Evolutionary conservation across 2,113 vertebrate genomes (phyloP), one percentile per base, ranked within the genome.

Genomic region (Gallinago undulata): DNA sequence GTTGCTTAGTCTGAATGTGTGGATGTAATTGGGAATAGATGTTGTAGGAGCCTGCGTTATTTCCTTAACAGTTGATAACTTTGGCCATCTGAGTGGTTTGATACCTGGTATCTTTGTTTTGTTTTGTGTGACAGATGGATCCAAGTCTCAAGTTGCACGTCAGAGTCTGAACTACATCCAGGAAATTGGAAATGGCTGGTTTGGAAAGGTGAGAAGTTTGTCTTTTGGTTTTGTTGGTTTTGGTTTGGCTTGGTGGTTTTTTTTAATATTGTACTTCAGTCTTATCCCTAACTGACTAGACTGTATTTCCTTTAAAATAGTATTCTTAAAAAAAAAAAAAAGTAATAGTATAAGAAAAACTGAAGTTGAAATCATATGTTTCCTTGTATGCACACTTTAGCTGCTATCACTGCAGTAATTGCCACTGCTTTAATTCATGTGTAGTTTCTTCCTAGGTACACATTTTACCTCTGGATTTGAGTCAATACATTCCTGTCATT

Each of bases 91-190:
- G 11, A 48, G 51, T 43, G 67, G 14, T 78, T 91, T 92, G 62
- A 68, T 69, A 31, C 0, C 1, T 68, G 31, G 75, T 33, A 17
- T 1, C 0, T 93, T 79, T 92, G 30, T 93, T 92, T 84, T 63
- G n/a, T 94, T 94, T 97, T 97, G 41, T 93, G 50, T 97, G 79
- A 73, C 97, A 99, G 99, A 99, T 91, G 98, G 98, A 93, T 97
- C 98, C 39, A 97, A 98, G 75, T 98, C 98, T 93, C 99, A 99
- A 96, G 97, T 99, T 78, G 96, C 98, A 41, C 99, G 99, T 50
- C 99, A 99, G 94, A 99, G 98, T 98, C 98, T 99, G 68, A 99
- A 99, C 96, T 99, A 99, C 94, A 99, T 99, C 95, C 99, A 99
- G 96, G 99, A 99, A 97, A 99, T 99, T 77, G 99, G 99, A 93